A percentile compares a stretch with the other conserved stretches of the same genome.
phyloP scores from a whole-genome alignment of 2,888 invertebrate species.

The Balanococcus diminutus region DNA sequence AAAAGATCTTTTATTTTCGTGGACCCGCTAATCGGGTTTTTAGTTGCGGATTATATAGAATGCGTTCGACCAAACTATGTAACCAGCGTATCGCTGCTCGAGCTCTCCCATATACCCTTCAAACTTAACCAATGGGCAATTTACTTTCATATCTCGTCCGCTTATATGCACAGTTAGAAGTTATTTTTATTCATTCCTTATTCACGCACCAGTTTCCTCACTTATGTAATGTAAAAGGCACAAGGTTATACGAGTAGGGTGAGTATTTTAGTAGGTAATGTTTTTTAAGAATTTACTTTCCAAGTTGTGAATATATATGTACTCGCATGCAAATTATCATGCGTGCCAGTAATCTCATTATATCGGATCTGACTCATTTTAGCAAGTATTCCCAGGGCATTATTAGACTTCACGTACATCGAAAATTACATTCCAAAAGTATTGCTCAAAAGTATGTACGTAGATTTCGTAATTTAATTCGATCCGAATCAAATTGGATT shows the following conservation, averaged over 20 bases:
- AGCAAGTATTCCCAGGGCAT: neutral
- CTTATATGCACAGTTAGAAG: neutral
- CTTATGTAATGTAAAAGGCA: neutral
- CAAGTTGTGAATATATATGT: neutral
- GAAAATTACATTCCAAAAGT: neutral
- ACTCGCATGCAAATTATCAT: neutral
- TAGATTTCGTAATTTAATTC: neutral
- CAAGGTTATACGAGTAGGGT: neutral
- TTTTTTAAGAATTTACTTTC: neutral
- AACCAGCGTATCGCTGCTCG: neutral
- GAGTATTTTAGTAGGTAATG: neutral
- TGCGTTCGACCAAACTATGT: neutral
- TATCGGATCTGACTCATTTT: neutral
- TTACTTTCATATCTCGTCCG: neutral
- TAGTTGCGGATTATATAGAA: slow-evolving; percentile 6
- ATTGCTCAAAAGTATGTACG: neutral
- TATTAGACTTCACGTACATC: neutral
- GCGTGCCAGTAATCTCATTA: no score
- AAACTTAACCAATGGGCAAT: neutral
- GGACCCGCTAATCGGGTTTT: slow-evolving; percentile 12
- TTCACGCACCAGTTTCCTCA: no score
- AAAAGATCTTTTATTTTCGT: slow-evolving; percentile 24
- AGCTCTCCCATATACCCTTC: neutral
- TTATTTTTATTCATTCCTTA: neutral
- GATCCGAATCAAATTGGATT: neutral